phyloP scores from a whole-genome alignment of 1,140 invertebrate species.

The Coenobita brevimanus region DNA sequence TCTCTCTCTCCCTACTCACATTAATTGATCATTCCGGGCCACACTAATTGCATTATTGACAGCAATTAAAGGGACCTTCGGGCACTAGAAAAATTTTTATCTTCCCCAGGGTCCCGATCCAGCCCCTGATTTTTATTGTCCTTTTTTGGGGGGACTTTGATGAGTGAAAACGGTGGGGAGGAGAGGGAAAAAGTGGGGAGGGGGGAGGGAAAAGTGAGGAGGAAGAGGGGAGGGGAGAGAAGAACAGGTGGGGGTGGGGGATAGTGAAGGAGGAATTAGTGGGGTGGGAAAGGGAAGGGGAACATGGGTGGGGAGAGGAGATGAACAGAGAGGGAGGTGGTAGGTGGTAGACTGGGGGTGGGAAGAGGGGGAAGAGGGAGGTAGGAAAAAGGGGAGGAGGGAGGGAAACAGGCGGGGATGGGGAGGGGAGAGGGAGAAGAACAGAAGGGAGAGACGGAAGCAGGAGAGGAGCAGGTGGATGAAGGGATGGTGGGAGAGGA shows the following conservation, averaged over 20 bases:
- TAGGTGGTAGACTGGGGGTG: not conserved
- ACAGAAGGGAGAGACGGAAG: not conserved
- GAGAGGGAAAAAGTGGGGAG: not conserved
- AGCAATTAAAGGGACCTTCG: slow-evolving; percentile 60
- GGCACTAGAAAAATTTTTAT: slow-evolving; percentile 45
- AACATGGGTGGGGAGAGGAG: not conserved
- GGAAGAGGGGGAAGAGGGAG: not conserved
- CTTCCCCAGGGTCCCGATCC: slow-evolving; percentile 40
- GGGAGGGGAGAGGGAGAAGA: slow-evolving; percentile 5
- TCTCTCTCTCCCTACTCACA: slow-evolving; percentile 13
- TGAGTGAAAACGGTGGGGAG: not conserved
- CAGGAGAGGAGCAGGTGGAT: not conserved
- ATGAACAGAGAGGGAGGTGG: not conserved
- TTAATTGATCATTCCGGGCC: slow-evolving; percentile 63
- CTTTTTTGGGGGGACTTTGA: slow-evolving; percentile 31
- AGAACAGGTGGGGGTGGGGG: not conserved
- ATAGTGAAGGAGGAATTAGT: not conserved
- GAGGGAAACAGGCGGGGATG: not conserved
- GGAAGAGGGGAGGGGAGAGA: not conserved
- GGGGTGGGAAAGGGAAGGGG: not conserved
- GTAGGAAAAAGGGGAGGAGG: not conserved
- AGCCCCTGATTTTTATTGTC: too few species aligned
- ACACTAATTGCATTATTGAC: slow-evolving; percentile 63
- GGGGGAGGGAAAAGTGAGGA: not conserved
- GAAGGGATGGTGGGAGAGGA: not conserved